These are phyloP conservation scores for Dioctria linearis DNA, from an alignment of 2,888 invertebrate genomes.

Conservation along the genomic window DNA sequence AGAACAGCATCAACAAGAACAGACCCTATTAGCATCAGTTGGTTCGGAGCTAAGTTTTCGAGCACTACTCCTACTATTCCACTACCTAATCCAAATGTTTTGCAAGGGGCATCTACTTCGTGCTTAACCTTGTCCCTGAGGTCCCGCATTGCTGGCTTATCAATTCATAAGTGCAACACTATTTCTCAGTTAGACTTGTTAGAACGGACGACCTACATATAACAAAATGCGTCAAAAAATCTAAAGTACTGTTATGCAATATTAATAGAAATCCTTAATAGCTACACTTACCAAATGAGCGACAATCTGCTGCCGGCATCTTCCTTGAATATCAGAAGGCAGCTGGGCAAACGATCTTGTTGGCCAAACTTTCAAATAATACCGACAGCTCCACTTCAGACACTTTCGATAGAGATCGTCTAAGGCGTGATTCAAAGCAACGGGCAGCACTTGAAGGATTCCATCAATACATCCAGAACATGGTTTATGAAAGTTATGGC, in stretches of 20 bases:
- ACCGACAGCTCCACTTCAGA: slow-evolving; percentile 87
- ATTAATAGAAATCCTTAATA: too few species aligned
- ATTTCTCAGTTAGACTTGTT: too few species aligned
- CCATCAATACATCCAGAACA: slow-evolving; percentile 91
- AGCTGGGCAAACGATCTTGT: slow-evolving; percentile 90
- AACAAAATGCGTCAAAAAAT: too few species aligned
- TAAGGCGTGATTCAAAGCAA: slow-evolving; percentile 88
- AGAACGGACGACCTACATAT: too few species aligned
- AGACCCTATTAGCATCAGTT: too few species aligned
- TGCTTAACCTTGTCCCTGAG: too few species aligned
- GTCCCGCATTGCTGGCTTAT: background rate
- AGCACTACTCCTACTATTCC: too few species aligned
- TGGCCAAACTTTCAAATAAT: slow-evolving; percentile 93
- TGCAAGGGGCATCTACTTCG: too few species aligned
- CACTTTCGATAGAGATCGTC: slow-evolving; percentile 91
- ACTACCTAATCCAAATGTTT: too few species aligned
- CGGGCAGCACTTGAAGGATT: slow-evolving; percentile 88
- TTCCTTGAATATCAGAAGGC: slow-evolving; percentile 85
- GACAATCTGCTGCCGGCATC: slow-evolving; percentile 87
- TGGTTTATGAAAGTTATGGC: slow-evolving; percentile 96
- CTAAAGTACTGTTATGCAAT: too few species aligned
- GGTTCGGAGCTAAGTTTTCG: too few species aligned
- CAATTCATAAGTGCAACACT: slow-evolving; percentile 4
- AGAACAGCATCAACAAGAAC: too few species aligned
- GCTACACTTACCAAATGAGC: slow-evolving; percentile 77